Evolutionary conservation across 2,888 invertebrate genomes (phyloP).

Genomic region (Drosophila monieri): DNA sequence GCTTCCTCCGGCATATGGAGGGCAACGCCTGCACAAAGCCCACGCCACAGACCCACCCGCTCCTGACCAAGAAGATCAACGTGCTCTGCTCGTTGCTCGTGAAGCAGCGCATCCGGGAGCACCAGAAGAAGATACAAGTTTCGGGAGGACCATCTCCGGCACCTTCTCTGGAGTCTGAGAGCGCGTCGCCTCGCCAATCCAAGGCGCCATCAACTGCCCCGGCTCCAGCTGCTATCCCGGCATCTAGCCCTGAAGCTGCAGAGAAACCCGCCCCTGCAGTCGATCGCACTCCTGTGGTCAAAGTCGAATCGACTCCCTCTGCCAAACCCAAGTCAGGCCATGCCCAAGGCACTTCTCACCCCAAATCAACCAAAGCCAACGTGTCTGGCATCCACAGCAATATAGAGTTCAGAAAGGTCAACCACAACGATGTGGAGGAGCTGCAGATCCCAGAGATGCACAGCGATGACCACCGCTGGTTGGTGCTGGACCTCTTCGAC

Average conservation of each 20-base stretch:
- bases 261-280: background rate
- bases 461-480: slow-evolving; percentile 80
- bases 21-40: slow-evolving; percentile 81
- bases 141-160: background rate
- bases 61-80: slow-evolving; percentile 82
- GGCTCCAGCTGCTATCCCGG: background rate
- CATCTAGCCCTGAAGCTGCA: background rate
- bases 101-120: slow-evolving; percentile 79
- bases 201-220: background rate
- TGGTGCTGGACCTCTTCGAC: slow-evolving; percentile 80
- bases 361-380: slow-evolving; percentile 13
- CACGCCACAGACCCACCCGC: slow-evolving; percentile 82
- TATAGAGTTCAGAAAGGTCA: slow-evolving; percentile 76
- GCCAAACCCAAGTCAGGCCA: background rate
- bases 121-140: slow-evolving; percentile 44
- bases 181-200: background rate
- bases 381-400: slow-evolving; percentile 72
- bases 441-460: slow-evolving; percentile 76
- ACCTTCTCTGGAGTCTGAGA: background rate
- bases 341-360: background rate
- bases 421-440: slow-evolving; percentile 68
- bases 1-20: slow-evolving; percentile 77
- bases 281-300: background rate
- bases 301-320: background rate
- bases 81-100: slow-evolving; percentile 80